Conservation (phyloP, 1,140 invertebrate genomes). For the Mizuhopecten yessoensis region DNA sequence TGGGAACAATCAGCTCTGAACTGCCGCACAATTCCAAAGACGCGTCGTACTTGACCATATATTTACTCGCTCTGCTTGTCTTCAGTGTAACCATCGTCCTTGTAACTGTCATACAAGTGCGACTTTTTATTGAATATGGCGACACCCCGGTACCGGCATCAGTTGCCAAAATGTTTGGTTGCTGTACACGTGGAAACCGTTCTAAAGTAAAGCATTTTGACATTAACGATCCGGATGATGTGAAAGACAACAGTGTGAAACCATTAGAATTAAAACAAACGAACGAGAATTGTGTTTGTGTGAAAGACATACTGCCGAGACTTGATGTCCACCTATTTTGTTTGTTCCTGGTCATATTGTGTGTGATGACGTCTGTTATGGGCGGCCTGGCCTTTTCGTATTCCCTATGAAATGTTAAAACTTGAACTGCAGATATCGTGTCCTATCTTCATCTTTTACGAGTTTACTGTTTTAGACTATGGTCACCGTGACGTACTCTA, state of each 20-base stretch:
- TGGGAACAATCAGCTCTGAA: slow-evolving; percentile 59
- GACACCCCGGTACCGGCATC: not conserved
- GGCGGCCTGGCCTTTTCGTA: no score
- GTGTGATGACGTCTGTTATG: no score
- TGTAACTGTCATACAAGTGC: slow-evolving; percentile 49
- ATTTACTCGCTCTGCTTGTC: slow-evolving; percentile 47
- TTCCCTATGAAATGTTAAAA: no score
- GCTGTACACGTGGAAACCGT: not conserved
- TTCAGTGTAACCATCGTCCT: slow-evolving; percentile 43
- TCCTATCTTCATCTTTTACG: no score
- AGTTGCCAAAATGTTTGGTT: not conserved
- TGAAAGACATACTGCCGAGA: no score
- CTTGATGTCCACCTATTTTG: no score
- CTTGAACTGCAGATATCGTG: no score
- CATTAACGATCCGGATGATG: not conserved
- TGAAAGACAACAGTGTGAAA: not conserved
- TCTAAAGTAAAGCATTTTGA: not conserved
- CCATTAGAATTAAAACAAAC: not conserved
- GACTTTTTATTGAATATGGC: slow-evolving; percentile 21
- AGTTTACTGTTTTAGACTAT: no score
- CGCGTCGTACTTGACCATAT: slow-evolving; percentile 59
- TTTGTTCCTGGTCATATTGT: no score
- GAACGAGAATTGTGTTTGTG: no score
- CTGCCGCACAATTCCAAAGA: slow-evolving; percentile 63
- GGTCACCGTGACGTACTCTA: no score